Evolutionary conservation across 2,113 vertebrate genomes (phyloP), one percentile per base, ranked within the genome.

Genomic region (Gymnarchus niloticus): DNA sequence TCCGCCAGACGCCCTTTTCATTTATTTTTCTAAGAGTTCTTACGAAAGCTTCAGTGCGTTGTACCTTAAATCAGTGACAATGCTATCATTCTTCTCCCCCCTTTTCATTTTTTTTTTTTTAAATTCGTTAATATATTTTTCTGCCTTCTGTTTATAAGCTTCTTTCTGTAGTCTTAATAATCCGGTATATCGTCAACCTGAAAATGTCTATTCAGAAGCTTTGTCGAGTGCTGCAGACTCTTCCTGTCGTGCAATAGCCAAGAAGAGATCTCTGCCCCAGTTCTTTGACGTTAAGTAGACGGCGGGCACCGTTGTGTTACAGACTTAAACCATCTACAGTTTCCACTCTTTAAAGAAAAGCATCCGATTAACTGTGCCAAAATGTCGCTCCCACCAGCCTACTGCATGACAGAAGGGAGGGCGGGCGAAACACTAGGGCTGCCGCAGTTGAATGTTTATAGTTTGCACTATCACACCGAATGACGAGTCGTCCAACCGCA

Each of bases 241-340:
- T 86, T 51, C 81, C 80, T 21, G 9, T 41, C 33, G 8, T 83
- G 41, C 48, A 33, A 44, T 83, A 80, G 48, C 2, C 61, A 85
- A 85, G 61, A 56, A 59, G 57, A 85, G 52, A 49, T 82, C 21
- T 41, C 48, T 69, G 56, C 37, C 49, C 89, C 85, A 89, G 77
- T 91, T 92, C 86, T 77, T 84, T 86, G 25, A 37, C 78, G 83
- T 83, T 51, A 82, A 56, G 51, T 49, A 21, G 59, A 77, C 73
- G 56, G 46, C 56, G 23, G 49, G 46, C 28, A 54, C 56, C 37
- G 9, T 10, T 44, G 37, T 14, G 46, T 19, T 33, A 41, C 2
- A 41, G 52, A 59, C 44, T 46, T 80, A 54, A 78, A 51, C 44
- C 54, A n/a, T 51, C 23, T 37, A 61, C 65, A 48, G 44, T 69